Evolutionary conservation across 1,140 invertebrate genomes (phyloP), one percentile per base, ranked within the genome.

Genomic region (Drosophila mauritiana): DNA sequence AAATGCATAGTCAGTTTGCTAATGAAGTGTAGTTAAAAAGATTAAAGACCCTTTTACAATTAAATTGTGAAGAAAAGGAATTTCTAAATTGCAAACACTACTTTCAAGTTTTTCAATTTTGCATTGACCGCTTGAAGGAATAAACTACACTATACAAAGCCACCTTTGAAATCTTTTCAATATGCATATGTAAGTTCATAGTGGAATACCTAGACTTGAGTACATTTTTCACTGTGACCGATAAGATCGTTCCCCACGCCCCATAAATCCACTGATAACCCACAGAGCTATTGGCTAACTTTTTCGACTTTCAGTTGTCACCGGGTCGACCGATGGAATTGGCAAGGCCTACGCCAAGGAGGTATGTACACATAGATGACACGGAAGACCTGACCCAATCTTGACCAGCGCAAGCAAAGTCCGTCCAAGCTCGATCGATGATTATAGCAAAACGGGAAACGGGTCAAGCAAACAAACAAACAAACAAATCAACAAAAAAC

Each of bases 241-340:
- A 85, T 86, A 81, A 80, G 76, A 40, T 17, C 10, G 7, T 11
- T 31, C 13, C 49, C 39, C 37, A 39, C 36, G 34, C 37, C 25
- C 58, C 8, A 36, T 36, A 15, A 15, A 42, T 31, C 22, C 17
- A 36, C 42, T 49, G 51, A 75, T 65, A 63, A 62, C 46, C 36
- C 15, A 17, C 10, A 6, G 11, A 59, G 39, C 15, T 27, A 8
- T 45, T 55, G 25, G 15, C 48, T 67, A 75, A 59, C 17, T 39
- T 90, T 10, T 34, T 40, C 37, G n/a, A 68, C 94, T 95, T 62
- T n/a, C 93, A 95, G 96, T 98, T 62, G 93, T 98, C 0, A 98
- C 98, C 34, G 98, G 98, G 31, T 95, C 96, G 1, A 98, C 98
- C 5, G 97, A 98, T 94, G 98, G 98, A 8, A 95, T 98, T 80